A percentile compares a stretch with the other conserved stretches of the same genome.
These are phyloP conservation scores for Rotaria socialis DNA, from an alignment of 2,888 invertebrate genomes.

Conservation along the genomic window DNA sequence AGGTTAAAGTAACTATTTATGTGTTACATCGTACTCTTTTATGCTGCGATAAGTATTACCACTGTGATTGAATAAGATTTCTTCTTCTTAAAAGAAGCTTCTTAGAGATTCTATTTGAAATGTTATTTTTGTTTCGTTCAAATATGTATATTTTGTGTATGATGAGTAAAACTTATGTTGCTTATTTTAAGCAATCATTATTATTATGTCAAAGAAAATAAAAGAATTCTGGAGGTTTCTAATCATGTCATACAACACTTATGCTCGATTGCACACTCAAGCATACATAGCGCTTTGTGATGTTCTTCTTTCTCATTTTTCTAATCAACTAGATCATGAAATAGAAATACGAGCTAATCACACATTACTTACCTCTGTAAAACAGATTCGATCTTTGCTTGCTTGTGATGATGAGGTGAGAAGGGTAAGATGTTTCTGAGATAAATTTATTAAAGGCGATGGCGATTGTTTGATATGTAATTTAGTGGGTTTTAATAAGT, in stretches of 20 bases:
- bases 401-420: background rate
- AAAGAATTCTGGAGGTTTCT: background rate
- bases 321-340: background rate
- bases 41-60: background rate
- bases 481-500: background rate
- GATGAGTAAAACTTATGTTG: background rate
- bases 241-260: constrained; percentile 5
- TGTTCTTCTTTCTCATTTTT: background rate
- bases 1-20: background rate
- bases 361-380: background rate
- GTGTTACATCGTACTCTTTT: background rate
- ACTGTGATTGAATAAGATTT: constrained; percentile 3
- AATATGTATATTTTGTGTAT: background rate
- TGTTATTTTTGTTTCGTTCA: background rate
- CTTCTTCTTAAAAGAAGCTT: background rate
- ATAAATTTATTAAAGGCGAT: background rate
- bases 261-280: background rate
- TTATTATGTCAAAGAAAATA: background rate
- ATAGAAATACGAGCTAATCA: background rate
- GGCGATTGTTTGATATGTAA: background rate
- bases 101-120: background rate
- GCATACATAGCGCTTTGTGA: background rate
- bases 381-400: background rate
- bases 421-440: background rate
- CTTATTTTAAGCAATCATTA: background rate